Evolutionary conservation across 2,888 invertebrate genomes (phyloP).

Genomic region (Cerastoderma edule): DNA sequence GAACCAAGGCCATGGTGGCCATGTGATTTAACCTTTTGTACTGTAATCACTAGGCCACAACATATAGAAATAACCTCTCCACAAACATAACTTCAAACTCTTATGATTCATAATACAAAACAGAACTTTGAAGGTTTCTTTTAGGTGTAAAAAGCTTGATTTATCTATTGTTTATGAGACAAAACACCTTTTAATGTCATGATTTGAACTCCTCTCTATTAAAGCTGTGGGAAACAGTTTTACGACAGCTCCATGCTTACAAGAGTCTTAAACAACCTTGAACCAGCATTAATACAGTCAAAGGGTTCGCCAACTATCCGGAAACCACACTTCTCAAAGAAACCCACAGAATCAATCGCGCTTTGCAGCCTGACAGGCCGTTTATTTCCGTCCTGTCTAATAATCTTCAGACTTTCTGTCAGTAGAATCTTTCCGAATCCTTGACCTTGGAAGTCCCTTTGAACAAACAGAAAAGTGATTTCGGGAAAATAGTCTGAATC

Average conservation of each 20-base stretch:
- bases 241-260: constrained; percentile 58
- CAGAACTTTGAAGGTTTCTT: no score
- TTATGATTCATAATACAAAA: no score
- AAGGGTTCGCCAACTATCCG: constrained; percentile 51
- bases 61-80: no score
- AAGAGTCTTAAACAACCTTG: constrained; percentile 60
- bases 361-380: constrained; percentile 67
- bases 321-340: constrained; percentile 70
- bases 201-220: no score
- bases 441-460: constrained; percentile 60
- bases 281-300: constrained; percentile 61
- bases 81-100: no score
- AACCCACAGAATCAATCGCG: constrained; percentile 62
- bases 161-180: no score
- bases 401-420: constrained; percentile 50
- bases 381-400: constrained; percentile 30
- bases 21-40: no score
- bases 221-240: background rate
- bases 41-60: no score
- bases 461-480: constrained; percentile 70
- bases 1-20: no score
- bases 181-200: no score
- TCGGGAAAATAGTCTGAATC: constrained; percentile 63
- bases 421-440: constrained; percentile 63
- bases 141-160: no score